Conservation (phyloP, 2,797 vertebrate genomes). For the Moxostoma hubbsi region DNA sequence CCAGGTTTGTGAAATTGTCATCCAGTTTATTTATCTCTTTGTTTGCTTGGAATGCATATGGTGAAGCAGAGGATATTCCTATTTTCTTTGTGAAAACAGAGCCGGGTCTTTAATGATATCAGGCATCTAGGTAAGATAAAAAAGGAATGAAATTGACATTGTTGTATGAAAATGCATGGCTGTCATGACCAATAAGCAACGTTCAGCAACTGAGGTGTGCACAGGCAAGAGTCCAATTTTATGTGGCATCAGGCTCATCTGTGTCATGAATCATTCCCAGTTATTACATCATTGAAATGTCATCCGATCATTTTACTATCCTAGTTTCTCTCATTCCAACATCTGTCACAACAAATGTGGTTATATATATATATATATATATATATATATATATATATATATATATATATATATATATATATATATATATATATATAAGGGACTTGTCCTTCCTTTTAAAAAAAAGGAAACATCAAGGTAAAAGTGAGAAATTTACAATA, state of each 20-base stretch:
- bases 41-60: background rate
- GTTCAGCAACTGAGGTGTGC: background rate
- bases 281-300: conserved; percentile 67
- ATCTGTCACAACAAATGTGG: conserved; percentile 76
- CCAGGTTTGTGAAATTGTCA: conserved; percentile 1
- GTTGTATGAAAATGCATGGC: background rate
- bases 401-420: background rate
- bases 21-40: background rate
- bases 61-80: too few species aligned
- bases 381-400: too few species aligned
- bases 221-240: background rate
- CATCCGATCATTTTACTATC: conserved; percentile 60
- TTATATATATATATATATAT: conserved; percentile 29
- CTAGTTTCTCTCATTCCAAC: conserved; percentile 70
- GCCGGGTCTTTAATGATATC: background rate
- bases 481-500: too few species aligned
- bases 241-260: conserved; percentile 11
- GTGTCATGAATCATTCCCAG: conserved; percentile 35
- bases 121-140: background rate
- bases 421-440: background rate
- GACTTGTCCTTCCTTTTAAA: too few species aligned
- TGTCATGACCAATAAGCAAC: background rate
- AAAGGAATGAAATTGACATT: background rate
- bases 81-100: background rate
- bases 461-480: too few species aligned